Percentiles rank a stretch among this genome's conserved stretches.
These are phyloP conservation scores for Hoplodrina blanda DNA, from an alignment of 2,888 invertebrate species.

Conservation along the genomic window DNA sequence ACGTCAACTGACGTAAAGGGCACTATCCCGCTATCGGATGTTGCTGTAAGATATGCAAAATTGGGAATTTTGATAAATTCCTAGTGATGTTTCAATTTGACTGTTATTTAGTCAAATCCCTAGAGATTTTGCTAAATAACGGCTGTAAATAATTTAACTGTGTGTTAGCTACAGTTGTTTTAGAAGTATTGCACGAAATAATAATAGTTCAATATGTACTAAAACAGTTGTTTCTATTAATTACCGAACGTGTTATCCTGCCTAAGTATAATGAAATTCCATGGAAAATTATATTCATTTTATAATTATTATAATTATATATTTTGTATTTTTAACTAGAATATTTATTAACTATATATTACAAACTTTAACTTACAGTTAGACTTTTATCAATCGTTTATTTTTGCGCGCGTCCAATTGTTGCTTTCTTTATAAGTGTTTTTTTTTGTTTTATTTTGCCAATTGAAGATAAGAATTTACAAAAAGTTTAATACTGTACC, in stretches of 20 bases:
- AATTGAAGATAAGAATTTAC: slow-evolving; percentile 52
- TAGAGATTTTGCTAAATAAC: background rate
- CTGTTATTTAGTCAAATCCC: background rate
- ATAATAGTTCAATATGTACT: slow-evolving; percentile 45
- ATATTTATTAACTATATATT: slow-evolving; percentile 90
- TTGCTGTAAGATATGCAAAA: background rate
- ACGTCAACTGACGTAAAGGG: too few species aligned
- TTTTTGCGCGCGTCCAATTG: slow-evolving; percentile 77
- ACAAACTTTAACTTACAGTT: slow-evolving; percentile 89
- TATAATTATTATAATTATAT: slow-evolving; percentile 83
- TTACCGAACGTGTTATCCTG: slow-evolving; percentile 70
- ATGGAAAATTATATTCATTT: slow-evolving; percentile 90
- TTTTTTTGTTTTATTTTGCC: slow-evolving; percentile 44
- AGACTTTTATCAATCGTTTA: slow-evolving; percentile 88
- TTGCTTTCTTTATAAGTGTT: slow-evolving; percentile 67
- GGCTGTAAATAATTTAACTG: background rate
- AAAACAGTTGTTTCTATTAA: slow-evolving; percentile 43
- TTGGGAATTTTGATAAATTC: background rate
- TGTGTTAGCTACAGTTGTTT: background rate
- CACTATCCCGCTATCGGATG: background rate
- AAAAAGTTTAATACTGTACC: slow-evolving; percentile 3
- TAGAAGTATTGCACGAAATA: slow-evolving; percentile 39
- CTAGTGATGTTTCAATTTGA: background rate
- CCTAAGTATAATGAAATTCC: slow-evolving; percentile 88
- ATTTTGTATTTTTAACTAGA: slow-evolving; percentile 90